A percentile compares a stretch with the other conserved stretches of the same genome.
Evolutionary conservation across 2,888 invertebrate genomes (phyloP).

Genomic region (Tipula unca): DNA sequence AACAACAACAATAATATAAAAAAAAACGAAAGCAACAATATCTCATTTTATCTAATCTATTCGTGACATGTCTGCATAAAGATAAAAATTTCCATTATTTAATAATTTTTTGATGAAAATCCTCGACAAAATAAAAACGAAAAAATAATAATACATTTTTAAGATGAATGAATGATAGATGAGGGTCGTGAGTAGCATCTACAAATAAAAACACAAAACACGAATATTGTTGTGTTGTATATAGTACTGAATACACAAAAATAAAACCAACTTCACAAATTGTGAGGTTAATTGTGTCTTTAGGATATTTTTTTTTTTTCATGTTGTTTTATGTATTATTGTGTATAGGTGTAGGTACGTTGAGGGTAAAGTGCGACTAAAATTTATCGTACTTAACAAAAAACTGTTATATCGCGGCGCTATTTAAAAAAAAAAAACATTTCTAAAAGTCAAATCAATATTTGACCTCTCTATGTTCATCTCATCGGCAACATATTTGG

Average conservation of each 20-base stretch:
- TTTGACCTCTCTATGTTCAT: background rate
- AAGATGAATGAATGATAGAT: conserved; percentile 14
- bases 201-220: background rate
- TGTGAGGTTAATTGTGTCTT: conserved; percentile 8
- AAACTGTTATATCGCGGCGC: background rate
- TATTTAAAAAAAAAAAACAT: background rate
- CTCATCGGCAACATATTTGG: background rate
- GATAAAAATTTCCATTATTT: conserved; percentile 8
- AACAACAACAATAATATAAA: background rate
- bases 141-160: conserved; percentile 2
- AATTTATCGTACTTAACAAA: background rate
- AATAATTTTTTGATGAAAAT: conserved; percentile 14
- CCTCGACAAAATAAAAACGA: background rate
- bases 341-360: background rate
- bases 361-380: background rate
- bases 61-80: conserved; percentile 14
- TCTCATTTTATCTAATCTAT: conserved; percentile 1
- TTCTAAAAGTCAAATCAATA: background rate
- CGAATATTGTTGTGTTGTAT: background rate
- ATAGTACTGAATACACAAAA: background rate
- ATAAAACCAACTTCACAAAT: background rate
- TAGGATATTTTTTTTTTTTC: background rate
- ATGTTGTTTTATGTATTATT: background rate
- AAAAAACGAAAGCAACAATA: background rate
- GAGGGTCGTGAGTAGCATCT: conserved; percentile 8